A percentile compares a stretch with the other conserved stretches of the same genome.
Evolutionary conservation across 2,113 vertebrate genomes (phyloP).

Genomic region (Sclerurus mexicanus): DNA sequence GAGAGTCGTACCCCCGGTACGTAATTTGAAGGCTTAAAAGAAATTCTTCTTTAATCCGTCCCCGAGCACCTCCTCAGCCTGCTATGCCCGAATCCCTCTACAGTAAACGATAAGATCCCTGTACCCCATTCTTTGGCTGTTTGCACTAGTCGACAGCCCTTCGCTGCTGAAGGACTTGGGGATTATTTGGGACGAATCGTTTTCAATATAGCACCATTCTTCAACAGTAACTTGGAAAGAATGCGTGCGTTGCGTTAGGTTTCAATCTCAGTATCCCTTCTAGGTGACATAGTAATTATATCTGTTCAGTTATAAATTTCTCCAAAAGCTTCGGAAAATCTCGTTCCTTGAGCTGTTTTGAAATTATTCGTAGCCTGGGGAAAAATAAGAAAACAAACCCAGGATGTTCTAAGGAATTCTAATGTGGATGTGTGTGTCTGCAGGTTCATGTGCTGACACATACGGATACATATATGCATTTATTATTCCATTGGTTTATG

Average conservation of each 20-base stretch:
- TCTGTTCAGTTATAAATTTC: background rate
- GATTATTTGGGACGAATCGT: background rate
- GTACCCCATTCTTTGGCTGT: background rate
- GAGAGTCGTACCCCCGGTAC: background rate
- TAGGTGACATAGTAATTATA: background rate
- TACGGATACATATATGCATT: background rate
- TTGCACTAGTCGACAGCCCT: background rate
- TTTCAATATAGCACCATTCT: slow-evolving; percentile 6
- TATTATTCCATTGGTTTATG: background rate
- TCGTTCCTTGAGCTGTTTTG: background rate
- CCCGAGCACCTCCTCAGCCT: background rate
- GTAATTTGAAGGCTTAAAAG: background rate
- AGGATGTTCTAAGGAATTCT: slow-evolving; percentile 26
- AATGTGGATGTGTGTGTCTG: background rate
- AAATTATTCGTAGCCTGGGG: slow-evolving; percentile 8
- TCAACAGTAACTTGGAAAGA: background rate
- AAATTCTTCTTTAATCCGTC: background rate
- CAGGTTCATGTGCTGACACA: background rate
- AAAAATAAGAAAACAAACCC: slow-evolving; percentile 26
- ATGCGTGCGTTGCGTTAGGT: background rate
- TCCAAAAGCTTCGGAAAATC: slow-evolving; percentile 1
- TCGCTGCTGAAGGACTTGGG: background rate
- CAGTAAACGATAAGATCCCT: background rate
- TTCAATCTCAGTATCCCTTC: background rate
- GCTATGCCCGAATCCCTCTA: background rate